These are phyloP conservation scores for Neoscelio sp. DNA, from an alignment of 2,888 invertebrate genomes.

Conservation along the genomic window DNA sequence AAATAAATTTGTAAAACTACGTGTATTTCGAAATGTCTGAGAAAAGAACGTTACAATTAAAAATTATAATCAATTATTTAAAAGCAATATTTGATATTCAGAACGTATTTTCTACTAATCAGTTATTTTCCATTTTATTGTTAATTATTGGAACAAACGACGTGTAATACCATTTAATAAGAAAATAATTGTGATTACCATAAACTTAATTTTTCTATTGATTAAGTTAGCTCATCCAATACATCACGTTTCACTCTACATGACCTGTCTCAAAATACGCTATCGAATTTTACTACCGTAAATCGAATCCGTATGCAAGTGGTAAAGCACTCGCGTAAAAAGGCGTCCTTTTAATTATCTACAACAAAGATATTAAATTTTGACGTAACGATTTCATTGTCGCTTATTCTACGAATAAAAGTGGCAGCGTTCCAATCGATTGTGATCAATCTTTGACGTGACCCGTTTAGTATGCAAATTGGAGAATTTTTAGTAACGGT, in stretches of 20 bases:
- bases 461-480: slow-evolving; percentile 67
- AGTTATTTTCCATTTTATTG: too few species aligned
- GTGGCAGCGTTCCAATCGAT: slow-evolving; percentile 54
- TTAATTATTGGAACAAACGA: too few species aligned
- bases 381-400: slow-evolving; percentile 28
- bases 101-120: too few species aligned
- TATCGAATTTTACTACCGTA: slow-evolving; percentile 6
- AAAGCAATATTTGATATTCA: too few species aligned
- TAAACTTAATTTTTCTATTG: too few species aligned
- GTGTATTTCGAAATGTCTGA: too few species aligned
- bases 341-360: slow-evolving; percentile 35
- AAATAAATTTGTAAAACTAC: too few species aligned
- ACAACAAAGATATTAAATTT: slow-evolving; percentile 41
- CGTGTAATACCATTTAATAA: too few species aligned
- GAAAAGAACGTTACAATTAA: too few species aligned
- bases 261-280: not conserved
- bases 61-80: too few species aligned
- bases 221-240: too few species aligned
- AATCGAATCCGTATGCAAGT: slow-evolving; percentile 12
- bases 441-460: slow-evolving; percentile 66
- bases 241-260: slow-evolving; percentile 18
- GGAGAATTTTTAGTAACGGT: slow-evolving; percentile 63
- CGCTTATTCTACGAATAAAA: slow-evolving; percentile 6
- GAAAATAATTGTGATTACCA: too few species aligned
- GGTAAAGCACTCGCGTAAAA: slow-evolving; percentile 17